A percentile compares a stretch with the other conserved stretches of the same genome.
Conservation (phyloP, 2,888 invertebrate species). For the Pandemis corylana region DNA sequence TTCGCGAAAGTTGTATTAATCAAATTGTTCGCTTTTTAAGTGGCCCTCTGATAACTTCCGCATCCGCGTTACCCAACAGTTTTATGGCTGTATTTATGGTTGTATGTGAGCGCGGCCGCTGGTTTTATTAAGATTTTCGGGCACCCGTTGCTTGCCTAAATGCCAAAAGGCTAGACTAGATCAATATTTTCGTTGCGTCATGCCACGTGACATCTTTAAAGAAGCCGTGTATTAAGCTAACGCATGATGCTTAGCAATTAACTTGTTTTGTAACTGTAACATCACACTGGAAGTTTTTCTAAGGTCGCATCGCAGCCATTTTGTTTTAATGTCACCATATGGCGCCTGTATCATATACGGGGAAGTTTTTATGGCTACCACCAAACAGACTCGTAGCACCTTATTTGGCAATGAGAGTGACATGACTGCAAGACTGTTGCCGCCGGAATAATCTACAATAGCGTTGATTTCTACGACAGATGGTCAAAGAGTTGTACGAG, state of each 20-base stretch:
- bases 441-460: conserved; percentile 63
- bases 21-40: conserved; percentile 18
- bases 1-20: conserved; percentile 32
- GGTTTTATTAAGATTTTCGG: conserved; percentile 15
- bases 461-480: conserved; percentile 64
- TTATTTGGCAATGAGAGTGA: conserved; percentile 68
- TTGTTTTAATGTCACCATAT: conserved; percentile 62
- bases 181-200: conserved; percentile 1
- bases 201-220: not conserved
- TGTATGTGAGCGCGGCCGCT: not conserved
- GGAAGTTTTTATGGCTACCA: conserved; percentile 62
- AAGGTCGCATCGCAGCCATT: conserved; percentile 31
- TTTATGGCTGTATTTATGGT: conserved; percentile 13
- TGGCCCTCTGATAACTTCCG: conserved; percentile 16
- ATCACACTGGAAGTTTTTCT: conserved; percentile 26
- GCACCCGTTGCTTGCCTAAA: conserved; percentile 5
- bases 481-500: conserved; percentile 50
- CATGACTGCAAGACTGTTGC: conserved; percentile 58
- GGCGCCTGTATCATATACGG: conserved; percentile 53
- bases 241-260: not conserved
- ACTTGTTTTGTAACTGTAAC: conserved; percentile 17
- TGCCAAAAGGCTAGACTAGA: conserved; percentile 4
- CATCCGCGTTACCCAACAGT: conserved; percentile 22
- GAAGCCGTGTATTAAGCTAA: conserved; percentile 10
- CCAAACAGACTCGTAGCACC: conserved; percentile 63